A percentile compares a stretch with the other conserved stretches of the same genome.
phyloP scores from a whole-genome alignment of 1,140 invertebrate species.

The Drosophila melanica region DNA sequence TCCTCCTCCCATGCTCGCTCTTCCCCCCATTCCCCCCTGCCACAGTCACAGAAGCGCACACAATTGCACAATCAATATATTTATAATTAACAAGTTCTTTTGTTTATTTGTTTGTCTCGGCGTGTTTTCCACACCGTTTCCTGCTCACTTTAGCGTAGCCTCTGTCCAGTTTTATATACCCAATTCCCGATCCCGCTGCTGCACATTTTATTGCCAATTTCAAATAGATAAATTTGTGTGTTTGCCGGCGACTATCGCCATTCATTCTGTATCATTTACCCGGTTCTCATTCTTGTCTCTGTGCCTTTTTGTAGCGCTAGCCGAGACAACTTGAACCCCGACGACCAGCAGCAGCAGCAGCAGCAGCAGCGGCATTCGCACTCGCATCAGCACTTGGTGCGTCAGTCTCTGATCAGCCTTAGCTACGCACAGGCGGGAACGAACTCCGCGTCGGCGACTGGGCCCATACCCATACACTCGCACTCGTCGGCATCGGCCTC shows the following conservation, averaged over 20 bases:
- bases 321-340: conserved; percentile 82
- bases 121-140: conserved; percentile 56
- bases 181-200: conserved; percentile 24
- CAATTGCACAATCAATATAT: conserved; percentile 78
- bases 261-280: conserved; percentile 30
- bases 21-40: neutral
- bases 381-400: conserved; percentile 80
- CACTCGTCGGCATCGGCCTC: conserved; percentile 39
- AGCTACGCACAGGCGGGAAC: conserved; percentile 72
- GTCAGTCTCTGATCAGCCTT: conserved; percentile 83
- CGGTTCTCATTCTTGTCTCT: conserved; percentile 68
- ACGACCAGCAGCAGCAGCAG: conserved; percentile 70
- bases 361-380: conserved; percentile 72
- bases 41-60: conserved; percentile 15
- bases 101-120: conserved; percentile 70
- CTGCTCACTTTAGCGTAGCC: conserved; percentile 77
- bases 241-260: conserved; percentile 53
- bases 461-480: conserved; percentile 47
- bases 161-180: conserved; percentile 23
- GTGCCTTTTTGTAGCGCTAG: conserved; percentile 72
- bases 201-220: conserved; percentile 50
- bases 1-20: conserved; percentile 12
- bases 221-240: conserved; percentile 74
- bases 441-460: conserved; percentile 33
- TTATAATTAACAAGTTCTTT: conserved; percentile 79